These are phyloP conservation scores for Chaenocephalus aceratus DNA, from an alignment of 2,113 vertebrate species.

Conservation along the genomic window DNA sequence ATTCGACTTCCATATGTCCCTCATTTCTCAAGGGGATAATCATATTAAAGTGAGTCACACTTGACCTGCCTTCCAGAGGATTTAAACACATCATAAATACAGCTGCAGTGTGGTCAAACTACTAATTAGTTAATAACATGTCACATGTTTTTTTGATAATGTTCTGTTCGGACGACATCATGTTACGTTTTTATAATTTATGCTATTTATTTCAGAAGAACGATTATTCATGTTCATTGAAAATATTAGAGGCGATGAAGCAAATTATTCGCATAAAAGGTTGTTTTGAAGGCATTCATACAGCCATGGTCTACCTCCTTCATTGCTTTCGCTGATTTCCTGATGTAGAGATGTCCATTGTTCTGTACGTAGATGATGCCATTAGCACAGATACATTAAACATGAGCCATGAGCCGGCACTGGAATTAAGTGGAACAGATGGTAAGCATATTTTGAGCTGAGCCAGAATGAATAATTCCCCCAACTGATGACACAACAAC, in stretches of 20 bases:
- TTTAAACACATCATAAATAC: constrained; percentile 68
- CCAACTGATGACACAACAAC: constrained; percentile 73
- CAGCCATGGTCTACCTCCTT: constrained; percentile 42
- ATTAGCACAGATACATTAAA: constrained; percentile 83
- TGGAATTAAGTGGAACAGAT: constrained; percentile 81
- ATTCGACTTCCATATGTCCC: constrained; percentile 62
- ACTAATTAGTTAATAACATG: constrained; percentile 27
- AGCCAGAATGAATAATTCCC: constrained; percentile 76
- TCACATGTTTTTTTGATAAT: constrained; percentile 39
- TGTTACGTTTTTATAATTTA: constrained; percentile 34
- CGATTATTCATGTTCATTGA: constrained; percentile 44
- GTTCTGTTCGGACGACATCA: constrained; percentile 18
- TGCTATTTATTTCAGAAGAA: constrained; percentile 32
- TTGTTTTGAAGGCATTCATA: constrained; percentile 63
- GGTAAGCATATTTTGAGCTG: constrained; percentile 80
- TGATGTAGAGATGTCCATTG: constrained; percentile 62
- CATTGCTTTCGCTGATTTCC: constrained; percentile 53
- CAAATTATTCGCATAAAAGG: constrained; percentile 56
- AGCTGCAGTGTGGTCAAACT: constrained; percentile 37
- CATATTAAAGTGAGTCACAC: constrained; percentile 69
- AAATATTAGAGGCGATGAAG: constrained; percentile 36
- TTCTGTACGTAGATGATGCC: constrained; percentile 69
- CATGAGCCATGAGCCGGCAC: constrained; percentile 74
- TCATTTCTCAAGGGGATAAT: constrained; percentile 64
- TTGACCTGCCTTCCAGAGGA: constrained; percentile 63